Evolutionary conservation across 2,113 vertebrate species (phyloP).

Genomic region (Nycticebus coucang): DNA sequence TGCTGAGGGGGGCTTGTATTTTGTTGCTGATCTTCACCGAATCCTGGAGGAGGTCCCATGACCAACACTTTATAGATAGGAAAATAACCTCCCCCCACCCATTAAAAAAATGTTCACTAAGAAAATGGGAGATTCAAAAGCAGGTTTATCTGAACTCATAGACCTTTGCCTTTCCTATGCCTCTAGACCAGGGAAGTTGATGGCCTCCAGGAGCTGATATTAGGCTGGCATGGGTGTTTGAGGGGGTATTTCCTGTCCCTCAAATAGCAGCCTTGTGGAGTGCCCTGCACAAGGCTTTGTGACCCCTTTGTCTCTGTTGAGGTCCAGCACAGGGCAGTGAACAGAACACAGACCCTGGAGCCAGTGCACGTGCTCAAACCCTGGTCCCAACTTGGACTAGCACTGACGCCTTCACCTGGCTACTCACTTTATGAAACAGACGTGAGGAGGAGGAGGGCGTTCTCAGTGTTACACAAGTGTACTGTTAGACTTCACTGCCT

Average conservation of each 20-base stretch:
- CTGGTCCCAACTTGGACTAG: neutral
- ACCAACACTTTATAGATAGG: neutral
- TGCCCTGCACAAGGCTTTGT: neutral
- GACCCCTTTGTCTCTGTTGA: neutral
- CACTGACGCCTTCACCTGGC: neutral
- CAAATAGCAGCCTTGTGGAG: neutral
- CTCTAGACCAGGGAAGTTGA: neutral
- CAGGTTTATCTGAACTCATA: neutral
- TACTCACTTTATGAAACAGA: neutral
- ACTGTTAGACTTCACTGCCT: neutral
- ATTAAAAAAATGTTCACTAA: neutral
- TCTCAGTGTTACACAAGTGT: neutral
- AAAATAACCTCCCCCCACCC: neutral
- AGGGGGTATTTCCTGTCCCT: neutral
- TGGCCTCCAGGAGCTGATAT: neutral
- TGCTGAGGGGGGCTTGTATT: neutral
- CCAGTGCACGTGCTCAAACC: accelerated
- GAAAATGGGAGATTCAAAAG: neutral
- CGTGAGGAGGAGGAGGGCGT: neutral
- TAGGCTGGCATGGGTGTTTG: neutral
- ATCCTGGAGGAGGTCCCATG: neutral
- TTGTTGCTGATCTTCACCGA: conserved; percentile 8
- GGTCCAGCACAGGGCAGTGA: accelerated
- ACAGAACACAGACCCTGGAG: neutral
- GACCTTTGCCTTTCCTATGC: neutral